Evolutionary conservation across 2,113 vertebrate genomes (phyloP).

Genomic region (Xiphorhynchus elegans): DNA sequence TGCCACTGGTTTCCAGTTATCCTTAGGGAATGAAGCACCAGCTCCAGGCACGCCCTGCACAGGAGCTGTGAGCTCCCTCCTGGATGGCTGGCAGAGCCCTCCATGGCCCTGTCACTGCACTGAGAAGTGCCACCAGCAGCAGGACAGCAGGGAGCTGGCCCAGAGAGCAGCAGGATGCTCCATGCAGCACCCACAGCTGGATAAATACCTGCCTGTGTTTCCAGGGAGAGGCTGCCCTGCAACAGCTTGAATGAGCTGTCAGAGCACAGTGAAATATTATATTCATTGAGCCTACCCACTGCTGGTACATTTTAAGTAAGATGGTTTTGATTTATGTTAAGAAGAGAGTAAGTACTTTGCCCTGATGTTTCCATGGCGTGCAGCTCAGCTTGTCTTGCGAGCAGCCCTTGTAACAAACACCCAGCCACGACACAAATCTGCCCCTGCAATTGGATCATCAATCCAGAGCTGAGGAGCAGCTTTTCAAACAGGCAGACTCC

Average conservation of each 20-base stretch:
- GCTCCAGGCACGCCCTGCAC: neutral
- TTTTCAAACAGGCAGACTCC: neutral
- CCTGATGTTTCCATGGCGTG: constrained; percentile 13
- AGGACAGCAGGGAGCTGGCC: neutral
- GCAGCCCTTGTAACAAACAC: constrained; percentile 8
- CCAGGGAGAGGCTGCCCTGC: neutral
- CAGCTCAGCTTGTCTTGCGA: neutral
- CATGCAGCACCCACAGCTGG: neutral
- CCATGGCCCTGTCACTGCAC: neutral
- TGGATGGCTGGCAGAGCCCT: neutral
- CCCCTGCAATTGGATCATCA: constrained; percentile 4
- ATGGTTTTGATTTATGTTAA: neutral
- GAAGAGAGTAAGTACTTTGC: neutral
- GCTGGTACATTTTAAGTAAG: neutral
- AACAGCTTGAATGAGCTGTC: neutral
- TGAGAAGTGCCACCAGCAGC: neutral
- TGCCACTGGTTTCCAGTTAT: neutral
- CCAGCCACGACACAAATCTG: neutral
- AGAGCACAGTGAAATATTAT: neutral
- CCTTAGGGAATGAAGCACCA: neutral
- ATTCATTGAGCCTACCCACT: neutral
- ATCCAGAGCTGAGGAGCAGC: neutral
- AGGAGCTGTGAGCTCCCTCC: neutral
- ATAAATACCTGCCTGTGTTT: neutral
- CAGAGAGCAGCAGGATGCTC: neutral